These are phyloP conservation scores for Champsocephalus gunnari DNA, from an alignment of 2,797 vertebrate genomes.

Conservation along the genomic window DNA sequence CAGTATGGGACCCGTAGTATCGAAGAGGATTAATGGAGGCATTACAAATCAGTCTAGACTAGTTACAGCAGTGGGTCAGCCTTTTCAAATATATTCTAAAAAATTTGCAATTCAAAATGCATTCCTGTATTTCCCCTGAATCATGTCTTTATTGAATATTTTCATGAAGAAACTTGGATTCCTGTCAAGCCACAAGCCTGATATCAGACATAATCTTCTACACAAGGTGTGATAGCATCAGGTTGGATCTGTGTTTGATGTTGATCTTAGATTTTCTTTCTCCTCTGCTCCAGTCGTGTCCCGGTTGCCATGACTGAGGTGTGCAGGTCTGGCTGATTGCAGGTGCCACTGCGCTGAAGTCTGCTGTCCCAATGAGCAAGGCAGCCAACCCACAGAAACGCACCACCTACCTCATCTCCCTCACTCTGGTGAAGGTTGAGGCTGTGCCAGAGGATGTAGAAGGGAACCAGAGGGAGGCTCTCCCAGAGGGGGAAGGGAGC, in stretches of 20 bases:
- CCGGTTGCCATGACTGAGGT: constrained; percentile 67
- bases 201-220: constrained; percentile 19
- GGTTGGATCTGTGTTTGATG: constrained; percentile 42
- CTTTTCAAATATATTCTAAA: constrained; percentile 49
- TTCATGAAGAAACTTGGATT: constrained; percentile 20
- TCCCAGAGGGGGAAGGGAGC: constrained; percentile 75
- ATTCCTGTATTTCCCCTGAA: not conserved
- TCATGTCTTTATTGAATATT: constrained; percentile 27
- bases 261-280: constrained; percentile 33
- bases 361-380: constrained; percentile 90
- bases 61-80: constrained; percentile 69
- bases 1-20: constrained; percentile 63
- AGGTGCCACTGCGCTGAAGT: constrained; percentile 73
- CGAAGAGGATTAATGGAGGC: constrained; percentile 66
- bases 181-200: constrained; percentile 34
- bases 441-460: constrained; percentile 85
- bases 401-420: constrained; percentile 98
- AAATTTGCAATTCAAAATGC: constrained; percentile 48
- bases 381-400: constrained; percentile 90
- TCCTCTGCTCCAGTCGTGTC: constrained; percentile 51
- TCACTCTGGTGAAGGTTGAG: constrained; percentile 96
- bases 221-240: constrained; percentile 13
- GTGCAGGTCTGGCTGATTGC: constrained; percentile 73
- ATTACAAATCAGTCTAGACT: constrained; percentile 75
- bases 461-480: constrained; percentile 69